A percentile compares a stretch with the other conserved stretches of the same genome.
These are phyloP conservation scores for Acanthornis magna DNA, from an alignment of 2,797 vertebrate genomes.

Conservation along the genomic window DNA sequence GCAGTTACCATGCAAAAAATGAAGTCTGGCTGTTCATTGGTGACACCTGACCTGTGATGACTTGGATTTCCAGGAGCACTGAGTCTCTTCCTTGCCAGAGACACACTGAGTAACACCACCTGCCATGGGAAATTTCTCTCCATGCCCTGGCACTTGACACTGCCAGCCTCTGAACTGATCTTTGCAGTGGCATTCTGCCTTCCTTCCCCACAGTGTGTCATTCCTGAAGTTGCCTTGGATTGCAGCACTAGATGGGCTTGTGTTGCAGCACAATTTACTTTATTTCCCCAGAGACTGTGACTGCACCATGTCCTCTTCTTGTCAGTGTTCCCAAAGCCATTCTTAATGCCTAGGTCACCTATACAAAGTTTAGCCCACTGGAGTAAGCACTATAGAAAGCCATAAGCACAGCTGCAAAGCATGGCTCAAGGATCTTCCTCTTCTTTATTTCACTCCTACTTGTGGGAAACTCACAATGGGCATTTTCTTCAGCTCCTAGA, in stretches of 20 bases:
- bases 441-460: background rate
- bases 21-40: background rate
- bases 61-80: conserved; percentile 6
- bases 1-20: background rate
- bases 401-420: background rate
- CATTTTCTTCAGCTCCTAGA: background rate
- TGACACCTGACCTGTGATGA: background rate
- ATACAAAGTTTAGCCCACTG: background rate
- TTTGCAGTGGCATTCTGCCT: background rate
- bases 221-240: background rate
- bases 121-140: conserved; percentile 47
- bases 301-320: background rate
- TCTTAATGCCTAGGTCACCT: background rate
- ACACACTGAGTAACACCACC: conserved; percentile 32
- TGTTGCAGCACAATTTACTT: background rate
- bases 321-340: background rate
- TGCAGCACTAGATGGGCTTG: background rate
- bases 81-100: conserved; percentile 22
- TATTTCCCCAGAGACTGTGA: background rate
- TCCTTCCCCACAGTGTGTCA: background rate
- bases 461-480: background rate
- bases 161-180: background rate
- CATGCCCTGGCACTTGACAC: conserved; percentile 17
- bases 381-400: background rate
- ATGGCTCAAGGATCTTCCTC: background rate